phyloP scores from a whole-genome alignment of 2,113 vertebrate genomes.

The Rhinichthys klamathensis region DNA sequence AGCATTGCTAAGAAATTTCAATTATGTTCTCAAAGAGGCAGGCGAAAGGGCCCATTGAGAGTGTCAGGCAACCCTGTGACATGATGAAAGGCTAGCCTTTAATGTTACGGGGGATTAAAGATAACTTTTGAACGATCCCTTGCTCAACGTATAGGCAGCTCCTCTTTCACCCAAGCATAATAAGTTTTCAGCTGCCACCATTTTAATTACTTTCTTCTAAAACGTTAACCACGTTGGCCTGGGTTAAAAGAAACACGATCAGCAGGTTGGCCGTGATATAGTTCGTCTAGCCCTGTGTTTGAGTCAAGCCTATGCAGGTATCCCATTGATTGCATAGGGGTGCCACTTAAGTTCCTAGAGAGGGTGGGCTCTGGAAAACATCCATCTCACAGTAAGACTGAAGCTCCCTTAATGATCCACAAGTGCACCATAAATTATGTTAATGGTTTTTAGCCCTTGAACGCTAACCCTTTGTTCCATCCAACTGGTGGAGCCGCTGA shows the following conservation, averaged over 20 bases:
- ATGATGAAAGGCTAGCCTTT: constrained; percentile 80
- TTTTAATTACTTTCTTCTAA: constrained; percentile 83
- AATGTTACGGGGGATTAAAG: constrained; percentile 81
- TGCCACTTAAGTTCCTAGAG: constrained; percentile 73
- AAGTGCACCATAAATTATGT: constrained; percentile 76
- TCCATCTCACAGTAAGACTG: constrained; percentile 72
- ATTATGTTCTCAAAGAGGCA: constrained; percentile 71
- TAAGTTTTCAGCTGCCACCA: constrained; percentile 78
- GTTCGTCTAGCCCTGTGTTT: constrained; percentile 41
- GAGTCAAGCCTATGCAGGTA: constrained; percentile 59
- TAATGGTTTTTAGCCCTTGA: constrained; percentile 67
- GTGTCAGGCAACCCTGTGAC: constrained; percentile 73
- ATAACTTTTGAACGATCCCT: constrained; percentile 78
- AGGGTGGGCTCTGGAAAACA: constrained; percentile 71
- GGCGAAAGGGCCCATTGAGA: constrained; percentile 70
- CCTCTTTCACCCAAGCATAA: constrained; percentile 75
- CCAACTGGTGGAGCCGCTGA: constrained; percentile 24
- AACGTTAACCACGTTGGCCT: constrained; percentile 73
- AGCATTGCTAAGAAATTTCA: constrained; percentile 69
- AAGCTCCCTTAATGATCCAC: constrained; percentile 74
- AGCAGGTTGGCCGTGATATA: constrained; percentile 65
- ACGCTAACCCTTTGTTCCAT: constrained; percentile 54
- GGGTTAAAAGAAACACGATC: constrained; percentile 62
- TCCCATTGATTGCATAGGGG: constrained; percentile 74
- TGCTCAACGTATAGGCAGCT: constrained; percentile 74